A percentile compares a stretch with the other conserved stretches of the same genome.
Conservation (phyloP, 2,797 vertebrate genomes). For the Neomorphus geoffroyi region DNA sequence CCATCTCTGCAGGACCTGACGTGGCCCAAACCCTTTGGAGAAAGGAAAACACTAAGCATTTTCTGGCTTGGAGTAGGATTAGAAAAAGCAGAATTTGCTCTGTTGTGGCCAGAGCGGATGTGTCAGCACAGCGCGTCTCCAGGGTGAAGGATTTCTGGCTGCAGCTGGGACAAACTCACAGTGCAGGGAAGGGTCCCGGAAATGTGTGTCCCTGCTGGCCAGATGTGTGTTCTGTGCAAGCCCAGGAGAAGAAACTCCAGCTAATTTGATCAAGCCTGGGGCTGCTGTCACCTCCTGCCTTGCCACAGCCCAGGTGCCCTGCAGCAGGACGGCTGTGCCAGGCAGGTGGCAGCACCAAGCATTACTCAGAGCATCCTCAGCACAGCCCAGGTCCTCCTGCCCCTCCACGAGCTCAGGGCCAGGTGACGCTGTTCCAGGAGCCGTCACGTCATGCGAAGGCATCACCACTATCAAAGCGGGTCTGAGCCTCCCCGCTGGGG, state of each 20-base stretch:
- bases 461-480: rapidly evolving
- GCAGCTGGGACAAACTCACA: rapidly evolving
- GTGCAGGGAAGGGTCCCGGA: not conserved
- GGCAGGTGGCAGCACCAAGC: not conserved
- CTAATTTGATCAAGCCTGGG: rapidly evolving
- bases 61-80: not conserved
- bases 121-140: not conserved
- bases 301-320: not conserved
- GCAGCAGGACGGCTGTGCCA: rapidly evolving
- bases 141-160: not conserved
- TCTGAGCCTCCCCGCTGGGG: not conserved
- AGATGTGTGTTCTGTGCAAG: not conserved
- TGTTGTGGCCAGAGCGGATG: not conserved
- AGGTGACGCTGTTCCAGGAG: not conserved
- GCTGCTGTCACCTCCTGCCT: not conserved
- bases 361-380: not conserved
- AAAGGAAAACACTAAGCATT: not conserved
- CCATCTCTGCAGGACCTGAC: not conserved
- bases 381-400: not conserved
- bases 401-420: not conserved
- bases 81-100: not conserved
- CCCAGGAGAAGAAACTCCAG: not conserved
- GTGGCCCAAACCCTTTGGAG: not conserved
- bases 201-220: not conserved
- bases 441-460: not conserved